Base-by-base conservation (phyloP, 1,140 invertebrate genomes). In the Sycophila sp. region DNA sequence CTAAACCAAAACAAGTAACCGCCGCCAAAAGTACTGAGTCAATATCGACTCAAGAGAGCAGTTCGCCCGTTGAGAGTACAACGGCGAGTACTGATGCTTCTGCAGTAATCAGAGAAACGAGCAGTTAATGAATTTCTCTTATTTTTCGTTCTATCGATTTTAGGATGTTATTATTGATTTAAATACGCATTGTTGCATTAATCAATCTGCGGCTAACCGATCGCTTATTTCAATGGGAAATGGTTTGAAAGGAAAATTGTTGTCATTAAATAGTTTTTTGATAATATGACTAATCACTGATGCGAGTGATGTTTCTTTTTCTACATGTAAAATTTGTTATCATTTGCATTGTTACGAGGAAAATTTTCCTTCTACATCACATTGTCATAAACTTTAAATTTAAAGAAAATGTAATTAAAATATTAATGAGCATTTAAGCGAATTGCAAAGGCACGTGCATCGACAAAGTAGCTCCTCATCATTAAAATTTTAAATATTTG, bases 1-100 rank as follows among this genome's bases (percentile, higher is more conserved):
- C 47, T 40, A 82, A 81, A 69, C 69, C 73, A 2, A 85, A 76
- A 47, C 84, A 84, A 74, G 63, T 81, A 30, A 80, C 71, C 45
- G 69, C 76, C 24, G 80, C 83, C 4, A 85, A 83, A 70, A 83
- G 81, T 69, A 77, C 76, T 2, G 84, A 85, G 30, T 81, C 80
- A 5, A 81, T 82, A 66, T 83, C 80, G 17, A 81, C 81, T 59
- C 81, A 78, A 34, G 84, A 85, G 40, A 82, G 81, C 30, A 80
- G 78, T 66, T 76, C 82, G 75, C 3, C 60, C 22, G 45, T 66
- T 11, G 49, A 47, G 45, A 58, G 68, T 47, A 76, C 76, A 22
- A 70, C 70, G 11, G 71, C 75, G 7, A 79, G 82, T 56, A 79
- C 73, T 66, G 83, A 86, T 36, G 81, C 75, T 28, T 75, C 82